Evolutionary conservation across 2,888 invertebrate genomes (phyloP).

Genomic region (Teleiodes luculella): DNA sequence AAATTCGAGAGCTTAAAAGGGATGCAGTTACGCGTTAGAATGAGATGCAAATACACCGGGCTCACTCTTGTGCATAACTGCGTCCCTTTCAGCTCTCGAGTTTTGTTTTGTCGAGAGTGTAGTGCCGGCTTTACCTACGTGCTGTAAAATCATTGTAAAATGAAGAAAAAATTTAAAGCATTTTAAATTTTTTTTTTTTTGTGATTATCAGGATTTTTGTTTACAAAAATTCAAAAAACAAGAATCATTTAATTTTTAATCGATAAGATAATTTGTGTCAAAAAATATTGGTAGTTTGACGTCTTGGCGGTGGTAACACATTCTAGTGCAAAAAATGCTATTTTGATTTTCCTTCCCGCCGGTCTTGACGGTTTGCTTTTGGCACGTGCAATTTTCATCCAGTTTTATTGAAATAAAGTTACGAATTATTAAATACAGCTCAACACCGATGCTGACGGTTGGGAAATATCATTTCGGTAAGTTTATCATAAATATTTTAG

Average conservation of each 20-base stretch:
- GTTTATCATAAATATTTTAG: slow-evolving; percentile 43
- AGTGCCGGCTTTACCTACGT: too few relatives aligned
- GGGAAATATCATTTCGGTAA: slow-evolving; percentile 61
- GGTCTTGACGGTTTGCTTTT: slow-evolving; percentile 72
- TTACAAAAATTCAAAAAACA: neutral
- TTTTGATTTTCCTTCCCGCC: slow-evolving; percentile 73
- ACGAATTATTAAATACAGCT: slow-evolving; percentile 43
- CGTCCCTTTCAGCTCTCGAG: too few relatives aligned
- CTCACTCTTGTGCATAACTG: too few relatives aligned
- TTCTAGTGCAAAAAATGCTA: slow-evolving; percentile 45
- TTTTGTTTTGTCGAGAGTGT: too few relatives aligned
- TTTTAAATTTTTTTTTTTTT: too few relatives aligned
- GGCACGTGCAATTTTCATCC: slow-evolving; percentile 73
- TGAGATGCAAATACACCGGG: too few relatives aligned
- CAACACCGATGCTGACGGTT: slow-evolving; percentile 68
- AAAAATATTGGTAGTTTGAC: neutral
- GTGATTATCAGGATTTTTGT: neutral
- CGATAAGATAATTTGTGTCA: too few relatives aligned
- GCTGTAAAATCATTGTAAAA: too few relatives aligned
- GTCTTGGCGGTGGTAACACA: slow-evolving; percentile 33
- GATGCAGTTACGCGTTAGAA: too few relatives aligned
- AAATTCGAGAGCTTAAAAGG: too few relatives aligned
- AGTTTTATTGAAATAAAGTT: slow-evolving; percentile 46
- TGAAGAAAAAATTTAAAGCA: too few relatives aligned
- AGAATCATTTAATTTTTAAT: neutral